Percentiles rank a stretch among this genome's conserved stretches.
These are phyloP conservation scores for Gonatopus flavifemur DNA, from an alignment of 1,140 invertebrate species.

Conservation along the genomic window DNA sequence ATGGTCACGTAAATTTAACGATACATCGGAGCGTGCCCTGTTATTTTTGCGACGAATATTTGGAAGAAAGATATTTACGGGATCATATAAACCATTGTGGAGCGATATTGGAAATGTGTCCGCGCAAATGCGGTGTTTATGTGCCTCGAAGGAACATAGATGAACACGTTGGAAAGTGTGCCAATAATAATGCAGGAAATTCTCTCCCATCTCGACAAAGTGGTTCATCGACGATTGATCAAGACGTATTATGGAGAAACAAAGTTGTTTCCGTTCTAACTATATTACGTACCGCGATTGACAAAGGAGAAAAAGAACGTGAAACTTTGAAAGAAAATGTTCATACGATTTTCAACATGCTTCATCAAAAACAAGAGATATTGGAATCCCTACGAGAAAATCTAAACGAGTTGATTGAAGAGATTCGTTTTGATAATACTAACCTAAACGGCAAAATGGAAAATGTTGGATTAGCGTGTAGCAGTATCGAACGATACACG, in stretches of 20 bases:
- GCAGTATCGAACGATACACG: conserved; percentile 22
- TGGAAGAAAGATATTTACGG: conserved; percentile 60
- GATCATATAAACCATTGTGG: conserved; percentile 68
- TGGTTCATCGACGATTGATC: not conserved
- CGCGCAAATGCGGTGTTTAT: conserved; percentile 67
- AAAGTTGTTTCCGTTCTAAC: conserved; percentile 34
- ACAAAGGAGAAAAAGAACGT: conserved; percentile 31
- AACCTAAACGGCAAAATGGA: conserved; percentile 19
- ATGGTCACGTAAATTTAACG: conserved; percentile 14
- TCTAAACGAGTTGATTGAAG: conserved; percentile 13
- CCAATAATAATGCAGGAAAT: not conserved
- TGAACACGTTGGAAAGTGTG: conserved; percentile 62
- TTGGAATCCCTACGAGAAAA: conserved; percentile 22
- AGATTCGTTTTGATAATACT: conserved; percentile 4
- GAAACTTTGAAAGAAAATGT: conserved; percentile 22
- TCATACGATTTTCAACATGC: conserved; percentile 1
- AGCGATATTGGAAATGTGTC: conserved; percentile 68
- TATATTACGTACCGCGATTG: conserved; percentile 29
- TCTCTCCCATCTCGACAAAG: conserved; percentile 4
- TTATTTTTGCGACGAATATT: conserved; percentile 65
- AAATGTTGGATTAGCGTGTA: conserved; percentile 21
- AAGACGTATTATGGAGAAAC: conserved; percentile 30
- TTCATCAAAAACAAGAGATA: conserved; percentile 19
- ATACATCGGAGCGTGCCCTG: conserved; percentile 47
- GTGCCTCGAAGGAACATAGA: conserved; percentile 63